A percentile compares a stretch with the other conserved stretches of the same genome.
Conservation (phyloP, 2,888 invertebrate genomes). For the Odontothrips loti region DNA sequence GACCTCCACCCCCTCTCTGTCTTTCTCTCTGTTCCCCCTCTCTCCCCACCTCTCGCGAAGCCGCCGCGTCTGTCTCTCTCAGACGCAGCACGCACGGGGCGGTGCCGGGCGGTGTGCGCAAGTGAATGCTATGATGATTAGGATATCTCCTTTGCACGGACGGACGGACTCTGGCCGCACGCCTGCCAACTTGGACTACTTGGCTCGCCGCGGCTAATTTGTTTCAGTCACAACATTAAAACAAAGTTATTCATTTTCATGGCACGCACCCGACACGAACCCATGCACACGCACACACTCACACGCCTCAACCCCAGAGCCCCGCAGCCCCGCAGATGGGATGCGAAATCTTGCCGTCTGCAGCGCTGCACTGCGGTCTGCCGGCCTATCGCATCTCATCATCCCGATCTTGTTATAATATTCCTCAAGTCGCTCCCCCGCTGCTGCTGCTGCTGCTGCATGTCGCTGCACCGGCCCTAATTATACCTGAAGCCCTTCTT, state of each 20-base stretch:
- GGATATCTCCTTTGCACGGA: background rate
- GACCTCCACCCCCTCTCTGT: too few species aligned
- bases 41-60: too few species aligned
- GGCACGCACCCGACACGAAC: too few species aligned
- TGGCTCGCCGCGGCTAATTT: slow-evolving; percentile 3
- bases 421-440: background rate
- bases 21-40: too few species aligned
- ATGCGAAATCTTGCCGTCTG: background rate
- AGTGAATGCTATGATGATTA: background rate
- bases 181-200: background rate
- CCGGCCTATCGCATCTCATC: slow-evolving; percentile 15
- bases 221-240: slow-evolving; percentile 25
- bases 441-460: background rate
- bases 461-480: background rate
- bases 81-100: too few species aligned
- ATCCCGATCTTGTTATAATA: slow-evolving; percentile 1
- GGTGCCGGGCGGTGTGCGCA: background rate
- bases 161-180: background rate
- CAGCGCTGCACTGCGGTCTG: background rate
- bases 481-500: background rate
- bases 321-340: background rate
- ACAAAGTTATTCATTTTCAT: slow-evolving; percentile 7
- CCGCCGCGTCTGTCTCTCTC: too few species aligned
- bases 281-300: background rate
- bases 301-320: background rate